phyloP scores from a whole-genome alignment of 2,797 vertebrate species.

The Carduelis carduelis region DNA sequence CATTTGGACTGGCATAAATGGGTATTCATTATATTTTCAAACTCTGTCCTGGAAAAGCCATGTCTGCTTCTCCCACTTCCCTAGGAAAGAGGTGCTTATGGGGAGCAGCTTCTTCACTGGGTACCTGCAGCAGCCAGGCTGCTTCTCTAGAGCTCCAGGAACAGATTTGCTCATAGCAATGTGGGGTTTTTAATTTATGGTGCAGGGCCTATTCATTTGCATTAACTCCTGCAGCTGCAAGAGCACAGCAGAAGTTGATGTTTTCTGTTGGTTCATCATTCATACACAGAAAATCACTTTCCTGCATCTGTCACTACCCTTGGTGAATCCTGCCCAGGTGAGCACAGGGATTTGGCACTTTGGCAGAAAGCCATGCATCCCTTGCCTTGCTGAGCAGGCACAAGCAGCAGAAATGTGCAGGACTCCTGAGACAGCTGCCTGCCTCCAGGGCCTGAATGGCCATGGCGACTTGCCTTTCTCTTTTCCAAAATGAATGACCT shows the following conservation, averaged over 20 bases:
- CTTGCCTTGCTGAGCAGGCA: not conserved
- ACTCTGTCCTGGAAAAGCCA: not conserved
- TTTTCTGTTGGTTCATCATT: not conserved
- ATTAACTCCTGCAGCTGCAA: not conserved
- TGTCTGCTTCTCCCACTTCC: not conserved
- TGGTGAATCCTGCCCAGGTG: not conserved
- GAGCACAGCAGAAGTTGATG: not conserved
- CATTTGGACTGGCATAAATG: not conserved
- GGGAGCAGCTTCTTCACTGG: not conserved
- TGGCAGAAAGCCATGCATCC: not conserved
- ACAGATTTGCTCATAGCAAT: not conserved
- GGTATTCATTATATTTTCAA: not conserved
- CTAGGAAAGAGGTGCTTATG: not conserved
- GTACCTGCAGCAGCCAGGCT: not conserved
- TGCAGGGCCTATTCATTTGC: not conserved
- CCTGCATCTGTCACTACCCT: not conserved
- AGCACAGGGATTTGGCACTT: not conserved
- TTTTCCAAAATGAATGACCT: accelerated
- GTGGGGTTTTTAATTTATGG: not conserved
- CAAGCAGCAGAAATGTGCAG: not conserved
- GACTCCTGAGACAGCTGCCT: not conserved
- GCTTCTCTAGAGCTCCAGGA: not conserved
- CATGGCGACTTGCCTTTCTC: not conserved
- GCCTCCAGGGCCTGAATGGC: not conserved
- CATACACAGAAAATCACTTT: not conserved